These are phyloP conservation scores for Cepaea nemoralis DNA, from an alignment of 1,140 invertebrate species.

Conservation along the genomic window DNA sequence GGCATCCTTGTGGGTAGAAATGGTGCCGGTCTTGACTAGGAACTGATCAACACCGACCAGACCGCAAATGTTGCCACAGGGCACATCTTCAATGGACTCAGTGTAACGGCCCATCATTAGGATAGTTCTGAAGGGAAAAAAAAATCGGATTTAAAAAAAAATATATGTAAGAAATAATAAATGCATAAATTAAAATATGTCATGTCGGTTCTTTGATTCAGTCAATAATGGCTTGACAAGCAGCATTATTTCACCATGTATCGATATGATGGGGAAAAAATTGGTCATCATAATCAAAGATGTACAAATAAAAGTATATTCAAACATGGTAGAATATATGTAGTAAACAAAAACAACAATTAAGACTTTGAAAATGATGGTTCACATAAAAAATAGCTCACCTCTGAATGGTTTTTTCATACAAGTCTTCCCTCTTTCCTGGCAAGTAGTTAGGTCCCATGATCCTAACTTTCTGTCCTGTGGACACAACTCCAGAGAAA, in stretches of 20 bases:
- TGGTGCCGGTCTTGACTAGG: conserved; percentile 99
- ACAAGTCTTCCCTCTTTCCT: conserved; percentile 99
- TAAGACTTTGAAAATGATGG: too few species aligned
- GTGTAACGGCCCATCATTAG: conserved; percentile 99
- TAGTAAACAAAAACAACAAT: too few species aligned
- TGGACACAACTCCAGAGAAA: conserved; percentile 94
- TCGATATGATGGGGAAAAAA: neutral
- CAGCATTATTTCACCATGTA: neutral
- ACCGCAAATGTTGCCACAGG: conserved; percentile 99
- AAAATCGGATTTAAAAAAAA: neutral
- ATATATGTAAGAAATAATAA: neutral
- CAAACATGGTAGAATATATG: too few species aligned
- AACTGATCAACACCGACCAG: conserved; percentile 99
- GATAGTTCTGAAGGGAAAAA: conserved; percentile 83
- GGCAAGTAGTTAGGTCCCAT: conserved; percentile 96
- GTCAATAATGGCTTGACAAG: neutral
- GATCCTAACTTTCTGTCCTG: conserved; percentile 86
- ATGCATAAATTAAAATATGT: too few species aligned
- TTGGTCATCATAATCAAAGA: neutral
- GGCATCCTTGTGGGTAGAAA: conserved; percentile 98
- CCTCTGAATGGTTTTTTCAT: conserved; percentile 97
- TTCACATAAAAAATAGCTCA: conserved; percentile 58
- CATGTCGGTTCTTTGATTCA: neutral
- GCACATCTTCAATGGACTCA: conserved; percentile 99
- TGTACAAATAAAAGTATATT: too few species aligned